Evolutionary conservation across 2,888 invertebrate species (phyloP).

Genomic region (Sclerodermus sp.): DNA sequence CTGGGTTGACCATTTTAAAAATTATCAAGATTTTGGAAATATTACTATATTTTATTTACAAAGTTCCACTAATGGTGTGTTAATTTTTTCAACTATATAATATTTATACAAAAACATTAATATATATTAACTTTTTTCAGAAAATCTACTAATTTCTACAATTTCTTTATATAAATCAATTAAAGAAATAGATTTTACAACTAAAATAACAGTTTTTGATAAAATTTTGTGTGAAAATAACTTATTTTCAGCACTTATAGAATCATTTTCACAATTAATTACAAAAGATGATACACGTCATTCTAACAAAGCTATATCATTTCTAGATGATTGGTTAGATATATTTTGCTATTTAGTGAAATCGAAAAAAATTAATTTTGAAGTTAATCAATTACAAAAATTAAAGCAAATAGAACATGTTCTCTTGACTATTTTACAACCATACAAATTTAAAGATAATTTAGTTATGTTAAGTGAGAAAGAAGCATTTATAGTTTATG

Average conservation of each 20-base stretch:
- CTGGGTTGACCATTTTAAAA: conserved; percentile 38
- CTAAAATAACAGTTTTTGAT: conserved; percentile 27
- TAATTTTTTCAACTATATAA: not conserved
- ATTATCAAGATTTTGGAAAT: conserved; percentile 60
- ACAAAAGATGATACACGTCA: conserved; percentile 20
- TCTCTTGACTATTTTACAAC: conserved; percentile 33
- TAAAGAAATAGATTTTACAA: conserved; percentile 20
- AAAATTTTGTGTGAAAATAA: conserved; percentile 30
- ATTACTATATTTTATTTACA: conserved; percentile 71
- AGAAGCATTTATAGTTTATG: conserved; percentile 37
- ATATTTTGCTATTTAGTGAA: conserved; percentile 32
- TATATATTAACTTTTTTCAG: conserved; percentile 23
- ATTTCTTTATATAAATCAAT: conserved; percentile 40
- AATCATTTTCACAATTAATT: conserved; percentile 37
- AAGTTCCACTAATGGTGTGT: conserved; percentile 24
- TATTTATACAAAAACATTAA: conserved; percentile 5
- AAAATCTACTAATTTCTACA: conserved; percentile 38
- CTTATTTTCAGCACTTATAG: conserved; percentile 33
- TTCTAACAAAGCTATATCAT: conserved; percentile 22
- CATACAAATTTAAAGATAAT: conserved; percentile 31
- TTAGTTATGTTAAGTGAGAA: conserved; percentile 34
- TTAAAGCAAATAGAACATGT: conserved; percentile 24
- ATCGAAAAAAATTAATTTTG: conserved; percentile 19
- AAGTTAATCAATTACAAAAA: conserved; percentile 7
- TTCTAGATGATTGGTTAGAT: conserved; percentile 40